Conservation (phyloP, 2,113 vertebrate species). For the Miniopterus natalensis region DNA sequence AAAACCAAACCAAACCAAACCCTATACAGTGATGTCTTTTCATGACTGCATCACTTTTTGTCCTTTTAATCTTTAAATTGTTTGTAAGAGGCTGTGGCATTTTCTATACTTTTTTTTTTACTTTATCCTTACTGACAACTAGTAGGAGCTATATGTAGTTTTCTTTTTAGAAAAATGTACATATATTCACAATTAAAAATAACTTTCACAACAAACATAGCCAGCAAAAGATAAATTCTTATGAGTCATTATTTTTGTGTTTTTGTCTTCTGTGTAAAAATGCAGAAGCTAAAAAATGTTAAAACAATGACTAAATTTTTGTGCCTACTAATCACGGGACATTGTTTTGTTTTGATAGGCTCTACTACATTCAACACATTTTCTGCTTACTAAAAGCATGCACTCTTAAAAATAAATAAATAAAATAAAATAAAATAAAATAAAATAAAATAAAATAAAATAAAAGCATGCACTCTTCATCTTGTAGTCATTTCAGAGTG, state of each 20-base stretch:
- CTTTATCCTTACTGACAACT: background rate
- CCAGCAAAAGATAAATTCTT: constrained; percentile 33
- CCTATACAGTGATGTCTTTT: background rate
- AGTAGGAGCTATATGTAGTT: background rate
- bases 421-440: too few relatives aligned
- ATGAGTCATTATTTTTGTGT: background rate
- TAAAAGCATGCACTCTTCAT: background rate
- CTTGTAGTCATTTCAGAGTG: background rate
- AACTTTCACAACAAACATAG: constrained; percentile 41
- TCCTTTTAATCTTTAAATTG: constrained; percentile 31
- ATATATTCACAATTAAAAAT: constrained; percentile 45
- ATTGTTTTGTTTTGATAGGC: constrained; percentile 16
- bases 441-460: background rate
- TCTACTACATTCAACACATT: background rate
- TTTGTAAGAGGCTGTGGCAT: background rate
- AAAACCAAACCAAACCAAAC: background rate
- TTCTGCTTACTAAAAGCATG: background rate
- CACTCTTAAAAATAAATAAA: background rate
- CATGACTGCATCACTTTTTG: background rate
- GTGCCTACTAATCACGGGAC: background rate
- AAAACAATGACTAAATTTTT: constrained; percentile 29
- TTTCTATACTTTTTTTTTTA: background rate
- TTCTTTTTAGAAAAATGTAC: constrained; percentile 38
- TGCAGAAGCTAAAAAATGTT: constrained; percentile 45
- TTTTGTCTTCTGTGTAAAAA: constrained; percentile 50